Conservation (phyloP, 2,888 invertebrate species). For the Pemphredon lugubris region DNA sequence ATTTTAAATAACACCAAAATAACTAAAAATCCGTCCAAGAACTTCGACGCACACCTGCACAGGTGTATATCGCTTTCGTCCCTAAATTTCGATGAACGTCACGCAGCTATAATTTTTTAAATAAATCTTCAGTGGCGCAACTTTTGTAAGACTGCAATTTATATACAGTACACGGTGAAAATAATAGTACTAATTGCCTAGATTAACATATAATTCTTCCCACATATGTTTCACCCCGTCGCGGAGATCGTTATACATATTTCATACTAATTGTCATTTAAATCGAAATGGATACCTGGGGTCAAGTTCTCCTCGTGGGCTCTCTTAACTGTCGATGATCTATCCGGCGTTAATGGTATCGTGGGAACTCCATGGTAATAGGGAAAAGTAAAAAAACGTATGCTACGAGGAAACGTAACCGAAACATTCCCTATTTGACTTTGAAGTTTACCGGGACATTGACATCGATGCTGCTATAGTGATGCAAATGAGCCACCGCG, state of each 20-base stretch:
- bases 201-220: slow-evolving; percentile 1
- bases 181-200: slow-evolving; percentile 26
- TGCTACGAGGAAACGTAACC: slow-evolving; percentile 14
- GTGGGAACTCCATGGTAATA: slow-evolving; percentile 24
- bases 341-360: slow-evolving; percentile 3
- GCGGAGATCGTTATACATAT: slow-evolving; percentile 9
- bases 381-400: slow-evolving; percentile 20
- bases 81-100: too few relatives aligned
- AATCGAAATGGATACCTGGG: slow-evolving; percentile 18
- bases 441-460: slow-evolving; percentile 64
- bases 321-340: background rate
- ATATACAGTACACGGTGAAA: too few relatives aligned
- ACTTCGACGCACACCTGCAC: too few relatives aligned
- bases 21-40: too few relatives aligned
- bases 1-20: too few relatives aligned
- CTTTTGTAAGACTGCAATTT: too few relatives aligned
- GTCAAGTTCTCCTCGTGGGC: too few relatives aligned
- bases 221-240: slow-evolving; percentile 10
- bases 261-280: slow-evolving; percentile 45
- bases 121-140: too few relatives aligned
- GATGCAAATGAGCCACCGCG: slow-evolving; percentile 57
- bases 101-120: too few relatives aligned
- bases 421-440: slow-evolving; percentile 56
- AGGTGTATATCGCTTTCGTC: too few relatives aligned
- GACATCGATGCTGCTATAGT: slow-evolving; percentile 61